Percentiles rank a stretch among this genome's conserved stretches.
These are phyloP conservation scores for Chrysomela aeneicollis DNA, from an alignment of 2,888 invertebrate genomes.

Conservation along the genomic window DNA sequence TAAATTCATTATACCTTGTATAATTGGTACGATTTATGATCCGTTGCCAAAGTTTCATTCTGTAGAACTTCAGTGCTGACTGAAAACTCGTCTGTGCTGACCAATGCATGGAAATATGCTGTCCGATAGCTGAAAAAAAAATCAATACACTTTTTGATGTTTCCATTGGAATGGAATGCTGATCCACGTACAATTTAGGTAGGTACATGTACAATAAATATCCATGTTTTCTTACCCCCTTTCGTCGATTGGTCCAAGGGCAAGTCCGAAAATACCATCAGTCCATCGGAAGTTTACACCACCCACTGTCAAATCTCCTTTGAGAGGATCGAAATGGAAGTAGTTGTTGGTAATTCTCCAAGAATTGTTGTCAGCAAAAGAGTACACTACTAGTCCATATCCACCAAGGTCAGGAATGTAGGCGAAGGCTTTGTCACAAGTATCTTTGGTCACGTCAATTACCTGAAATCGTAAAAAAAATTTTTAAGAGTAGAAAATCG, in stretches of 20 bases:
- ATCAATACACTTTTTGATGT: too few species aligned
- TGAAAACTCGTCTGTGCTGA: slow-evolving; percentile 81
- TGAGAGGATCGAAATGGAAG: slow-evolving; percentile 83
- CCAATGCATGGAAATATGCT: slow-evolving; percentile 83
- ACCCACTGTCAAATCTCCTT: slow-evolving; percentile 78
- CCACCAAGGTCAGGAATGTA: slow-evolving; percentile 81
- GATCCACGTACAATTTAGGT: too few species aligned
- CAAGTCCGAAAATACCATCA: slow-evolving; percentile 81
- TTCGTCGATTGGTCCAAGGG: slow-evolving; percentile 63
- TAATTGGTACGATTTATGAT: slow-evolving; percentile 72
- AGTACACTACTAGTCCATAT: slow-evolving; percentile 81
- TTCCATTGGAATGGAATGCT: too few species aligned
- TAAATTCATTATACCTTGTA: slow-evolving; percentile 67
- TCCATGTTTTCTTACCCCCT: slow-evolving; percentile 44
- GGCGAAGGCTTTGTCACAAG: slow-evolving; percentile 78
- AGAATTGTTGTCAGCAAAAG: slow-evolving; percentile 74
- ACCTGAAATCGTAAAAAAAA: slow-evolving; percentile 64
- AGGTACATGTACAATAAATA: not conserved
- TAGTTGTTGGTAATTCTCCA: slow-evolving; percentile 84
- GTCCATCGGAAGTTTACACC: slow-evolving; percentile 88
- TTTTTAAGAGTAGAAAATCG: too few species aligned
- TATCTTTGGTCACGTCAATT: slow-evolving; percentile 73
- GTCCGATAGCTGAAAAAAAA: slow-evolving; percentile 68
- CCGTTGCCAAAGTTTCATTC: slow-evolving; percentile 75
- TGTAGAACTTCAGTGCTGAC: slow-evolving; percentile 77